Base-by-base conservation (phyloP, 2,113 vertebrate species). In the Paradoxurus hermaphroditus region DNA sequence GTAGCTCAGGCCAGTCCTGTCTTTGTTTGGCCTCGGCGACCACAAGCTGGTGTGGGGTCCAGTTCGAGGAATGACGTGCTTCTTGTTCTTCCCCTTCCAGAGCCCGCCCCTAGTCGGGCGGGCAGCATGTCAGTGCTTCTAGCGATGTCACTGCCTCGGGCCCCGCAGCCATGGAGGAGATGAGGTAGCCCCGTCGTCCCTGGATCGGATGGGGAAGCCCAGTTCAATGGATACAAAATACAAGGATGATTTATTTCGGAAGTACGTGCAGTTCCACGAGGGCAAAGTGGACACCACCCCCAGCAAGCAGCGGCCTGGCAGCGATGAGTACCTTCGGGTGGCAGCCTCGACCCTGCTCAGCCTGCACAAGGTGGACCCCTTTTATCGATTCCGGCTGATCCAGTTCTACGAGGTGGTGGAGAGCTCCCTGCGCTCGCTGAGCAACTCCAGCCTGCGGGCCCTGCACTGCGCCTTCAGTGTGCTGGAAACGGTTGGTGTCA, bases 161-260 rank as follows among this genome's bases (percentile, higher is more conserved):
- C 41, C 63, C n/a, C n/a, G 16, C 56, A 95, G 86, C 98, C 98
- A 99, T 99, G 99, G 98, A 83, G 97, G 97, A 98, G 95, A 97
- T 97, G 56, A 99, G 99, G 98, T 99, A 99, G 98, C 98, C 98
- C 73, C 73, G 94, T 98, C 86, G 75, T 97, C 90, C 94, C 93
- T 41, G 91, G 19, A 16, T 12, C 7, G 72, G 96, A 98, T 63
- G 98, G 96, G 97, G 86, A 98, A 98, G 62, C 98, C 90, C 95
- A 96, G 98, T 98, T 99, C 98, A 98, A 99, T 99, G 99, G 99
- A 99, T 99, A 98, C 99, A 93, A 99, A 99, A 98, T 99, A 99
- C 34, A 99, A 99, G 98, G 99, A 99, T 98, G 99, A 99, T 98
- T 99, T 99, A 79, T 99, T 99, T 97, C 99, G 99, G 98, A 99